These are phyloP conservation scores for Acronicta aceris DNA, from an alignment of 2,888 invertebrate species.

Conservation along the genomic window DNA sequence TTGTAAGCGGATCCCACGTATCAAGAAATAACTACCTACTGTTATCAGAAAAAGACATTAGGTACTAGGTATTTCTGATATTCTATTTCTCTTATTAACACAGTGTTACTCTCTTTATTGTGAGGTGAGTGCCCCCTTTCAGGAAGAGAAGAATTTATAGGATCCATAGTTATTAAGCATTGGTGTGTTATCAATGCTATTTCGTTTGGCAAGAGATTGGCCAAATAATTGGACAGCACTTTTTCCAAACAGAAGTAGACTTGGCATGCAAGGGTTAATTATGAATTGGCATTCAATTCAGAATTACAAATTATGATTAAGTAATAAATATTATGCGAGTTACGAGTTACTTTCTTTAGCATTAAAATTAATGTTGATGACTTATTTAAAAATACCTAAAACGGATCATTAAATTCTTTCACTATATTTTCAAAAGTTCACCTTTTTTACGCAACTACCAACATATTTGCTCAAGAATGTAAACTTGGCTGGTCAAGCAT, in stretches of 20 bases:
- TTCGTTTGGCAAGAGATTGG: too few species aligned
- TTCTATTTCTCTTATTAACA: not conserved
- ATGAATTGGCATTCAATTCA: too few species aligned
- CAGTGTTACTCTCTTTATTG: not conserved
- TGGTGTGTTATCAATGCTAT: too few species aligned
- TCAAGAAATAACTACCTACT: not conserved
- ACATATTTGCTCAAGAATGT: slow-evolving; percentile 12
- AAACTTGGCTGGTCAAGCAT: slow-evolving; percentile 43
- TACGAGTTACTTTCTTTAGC: too few species aligned
- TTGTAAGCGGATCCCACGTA: not conserved
- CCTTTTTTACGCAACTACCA: not conserved
- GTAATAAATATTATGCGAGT: too few species aligned
- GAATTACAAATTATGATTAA: too few species aligned
- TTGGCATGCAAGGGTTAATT: too few species aligned
- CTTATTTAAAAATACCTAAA: slow-evolving; percentile 4
- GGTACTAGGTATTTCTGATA: not conserved
- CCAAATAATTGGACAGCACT: not conserved
- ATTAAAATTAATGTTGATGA: slow-evolving; percentile 2
- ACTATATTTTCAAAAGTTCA: not conserved
- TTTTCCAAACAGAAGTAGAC: not conserved
- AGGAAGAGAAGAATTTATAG: not conserved
- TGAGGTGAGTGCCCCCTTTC: not conserved
- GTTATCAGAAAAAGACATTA: not conserved
- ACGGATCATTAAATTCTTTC: slow-evolving; percentile 4
- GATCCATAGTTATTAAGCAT: too few species aligned